A percentile compares a stretch with the other conserved stretches of the same genome.
These are phyloP conservation scores for Tetragnatha versicolor DNA, from an alignment of 1,140 invertebrate genomes.

Conservation along the genomic window DNA sequence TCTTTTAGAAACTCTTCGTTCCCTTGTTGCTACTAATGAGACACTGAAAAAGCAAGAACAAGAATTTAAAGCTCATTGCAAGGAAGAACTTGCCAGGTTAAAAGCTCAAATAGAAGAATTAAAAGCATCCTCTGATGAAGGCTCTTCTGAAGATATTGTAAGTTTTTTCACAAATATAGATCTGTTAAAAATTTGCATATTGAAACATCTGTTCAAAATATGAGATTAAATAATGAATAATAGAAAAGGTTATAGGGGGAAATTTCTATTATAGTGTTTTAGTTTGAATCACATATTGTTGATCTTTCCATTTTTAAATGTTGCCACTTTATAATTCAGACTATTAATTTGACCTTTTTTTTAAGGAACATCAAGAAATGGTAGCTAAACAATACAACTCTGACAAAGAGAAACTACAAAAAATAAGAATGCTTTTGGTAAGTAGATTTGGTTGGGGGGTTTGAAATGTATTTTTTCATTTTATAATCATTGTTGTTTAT, in stretches of 20 bases:
- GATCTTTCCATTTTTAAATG: not conserved
- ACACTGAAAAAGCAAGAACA: conserved; percentile 76
- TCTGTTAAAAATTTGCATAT: not conserved
- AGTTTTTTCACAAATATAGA: not conserved
- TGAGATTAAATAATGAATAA: no score
- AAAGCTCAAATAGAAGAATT: conserved; percentile 65
- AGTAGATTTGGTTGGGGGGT: no score
- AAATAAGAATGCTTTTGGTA: conserved; percentile 65
- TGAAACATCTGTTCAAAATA: no score
- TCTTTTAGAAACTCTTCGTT: conserved; percentile 71
- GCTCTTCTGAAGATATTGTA: conserved; percentile 63
- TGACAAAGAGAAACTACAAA: conserved; percentile 66
- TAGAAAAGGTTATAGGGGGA: no score
- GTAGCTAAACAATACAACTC: conserved; percentile 65
- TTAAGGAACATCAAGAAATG: conserved; percentile 61
- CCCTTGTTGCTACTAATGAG: conserved; percentile 75
- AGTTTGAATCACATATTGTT: no score
- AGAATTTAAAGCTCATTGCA: conserved; percentile 79
- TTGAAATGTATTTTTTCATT: conserved; percentile 15
- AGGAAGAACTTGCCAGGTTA: conserved; percentile 70
- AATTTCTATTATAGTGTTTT: no score
- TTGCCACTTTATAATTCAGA: not conserved
- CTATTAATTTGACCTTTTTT: conserved; percentile 21
- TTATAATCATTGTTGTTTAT: not conserved
- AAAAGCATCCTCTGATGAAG: conserved; percentile 60